Evolutionary conservation across 2,113 vertebrate genomes (phyloP).

Genomic region (Geococcyx californianus): DNA sequence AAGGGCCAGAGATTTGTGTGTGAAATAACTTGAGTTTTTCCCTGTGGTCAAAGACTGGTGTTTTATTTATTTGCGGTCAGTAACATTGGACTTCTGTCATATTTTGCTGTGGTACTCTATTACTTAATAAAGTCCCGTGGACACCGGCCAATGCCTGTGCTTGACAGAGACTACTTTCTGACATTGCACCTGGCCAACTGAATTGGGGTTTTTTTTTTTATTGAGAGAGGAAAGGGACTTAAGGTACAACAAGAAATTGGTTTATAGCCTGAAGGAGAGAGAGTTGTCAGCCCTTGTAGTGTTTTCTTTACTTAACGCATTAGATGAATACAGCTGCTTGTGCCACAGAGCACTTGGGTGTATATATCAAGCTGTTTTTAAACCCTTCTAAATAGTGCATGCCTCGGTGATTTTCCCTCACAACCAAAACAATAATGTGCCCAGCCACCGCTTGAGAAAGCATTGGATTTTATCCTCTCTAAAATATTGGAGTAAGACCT

Average conservation of each 20-base stretch:
- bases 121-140: background rate
- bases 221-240: background rate
- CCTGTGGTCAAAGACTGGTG: background rate
- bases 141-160: constrained; percentile 13
- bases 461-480: background rate
- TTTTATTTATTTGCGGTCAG: constrained; percentile 23
- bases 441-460: background rate
- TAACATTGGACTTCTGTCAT: background rate
- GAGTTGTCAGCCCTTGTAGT: background rate
- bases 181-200: constrained; percentile 27
- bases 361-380: background rate
- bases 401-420: background rate
- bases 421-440: background rate
- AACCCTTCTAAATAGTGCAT: background rate
- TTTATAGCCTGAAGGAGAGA: constrained; percentile 8
- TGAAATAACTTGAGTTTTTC: background rate
- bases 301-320: background rate
- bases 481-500: background rate
- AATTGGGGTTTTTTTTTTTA: background rate
- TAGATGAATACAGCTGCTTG: background rate
- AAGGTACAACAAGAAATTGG: background rate
- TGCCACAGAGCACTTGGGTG: background rate
- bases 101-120: background rate
- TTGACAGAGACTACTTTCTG: background rate
- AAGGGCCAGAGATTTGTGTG: constrained; percentile 15